phyloP scores from a whole-genome alignment of 1,140 invertebrate genomes.

The Lasaia peninsularis region DNA sequence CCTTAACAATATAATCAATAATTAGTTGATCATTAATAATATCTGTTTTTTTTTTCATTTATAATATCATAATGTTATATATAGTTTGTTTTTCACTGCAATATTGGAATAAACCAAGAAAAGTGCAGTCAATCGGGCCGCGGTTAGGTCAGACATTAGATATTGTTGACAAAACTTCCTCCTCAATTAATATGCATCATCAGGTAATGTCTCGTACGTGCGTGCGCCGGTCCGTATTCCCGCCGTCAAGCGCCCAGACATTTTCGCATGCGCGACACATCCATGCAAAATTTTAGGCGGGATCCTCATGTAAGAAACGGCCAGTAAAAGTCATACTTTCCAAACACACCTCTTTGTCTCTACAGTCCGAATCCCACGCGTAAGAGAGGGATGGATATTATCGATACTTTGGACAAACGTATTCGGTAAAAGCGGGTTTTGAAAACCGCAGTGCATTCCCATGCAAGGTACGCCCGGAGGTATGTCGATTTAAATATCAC shows the following conservation, averaged over 20 bases:
- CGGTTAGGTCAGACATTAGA: constrained; percentile 62
- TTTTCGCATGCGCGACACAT: constrained; percentile 70
- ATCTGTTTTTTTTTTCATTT: too few species aligned
- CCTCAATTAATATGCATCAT: constrained; percentile 71
- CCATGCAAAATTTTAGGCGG: constrained; percentile 75
- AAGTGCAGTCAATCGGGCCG: constrained; percentile 70
- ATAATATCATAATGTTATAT: too few species aligned
- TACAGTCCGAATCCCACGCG: constrained; percentile 32
- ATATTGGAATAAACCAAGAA: constrained; percentile 13
- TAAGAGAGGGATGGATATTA: constrained; percentile 54
- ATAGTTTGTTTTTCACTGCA: too few species aligned
- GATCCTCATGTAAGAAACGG: constrained; percentile 61
- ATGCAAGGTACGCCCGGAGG: constrained; percentile 68
- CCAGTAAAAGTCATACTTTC: constrained; percentile 63
- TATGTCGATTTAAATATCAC: constrained; percentile 75
- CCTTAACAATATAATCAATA: too few species aligned
- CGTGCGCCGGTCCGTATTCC: constrained; percentile 34
- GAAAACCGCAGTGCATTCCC: constrained; percentile 67
- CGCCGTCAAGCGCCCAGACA: constrained; percentile 36
- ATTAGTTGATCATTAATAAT: too few species aligned
- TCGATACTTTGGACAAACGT: constrained; percentile 49
- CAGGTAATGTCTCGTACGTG: constrained; percentile 69
- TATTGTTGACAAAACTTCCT: constrained; percentile 77
- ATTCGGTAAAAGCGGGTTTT: constrained; percentile 69
- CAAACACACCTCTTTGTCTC: constrained; percentile 51